Percentiles rank a stretch among this genome's conserved stretches.
Evolutionary conservation across 2,797 vertebrate species (phyloP).

Genomic region (Avahi laniger): DNA sequence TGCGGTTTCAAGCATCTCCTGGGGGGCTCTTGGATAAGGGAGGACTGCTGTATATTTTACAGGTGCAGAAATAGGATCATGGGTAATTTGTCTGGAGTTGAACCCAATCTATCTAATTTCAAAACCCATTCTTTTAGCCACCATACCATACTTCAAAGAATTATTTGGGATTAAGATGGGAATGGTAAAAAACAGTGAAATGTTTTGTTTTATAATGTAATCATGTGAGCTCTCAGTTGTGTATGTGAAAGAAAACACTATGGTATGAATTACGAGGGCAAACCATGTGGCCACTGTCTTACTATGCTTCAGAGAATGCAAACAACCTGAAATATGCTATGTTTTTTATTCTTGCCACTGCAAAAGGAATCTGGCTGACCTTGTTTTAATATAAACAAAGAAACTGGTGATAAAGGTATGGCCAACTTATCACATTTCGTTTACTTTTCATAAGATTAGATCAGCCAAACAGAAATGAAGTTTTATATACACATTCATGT

Average conservation of each 20-base stretch:
- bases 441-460: conserved; percentile 3
- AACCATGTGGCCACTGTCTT: not conserved
- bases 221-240: not conserved
- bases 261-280: not conserved
- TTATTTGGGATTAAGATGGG: not conserved
- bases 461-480: conserved; percentile 26
- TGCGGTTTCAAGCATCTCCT: not conserved
- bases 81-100: not conserved
- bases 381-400: conserved; percentile 58
- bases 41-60: not conserved
- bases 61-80: not conserved
- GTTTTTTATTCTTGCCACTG: not conserved
- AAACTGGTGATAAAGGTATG: not conserved
- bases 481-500: not conserved
- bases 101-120: not conserved
- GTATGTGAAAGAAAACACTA: not conserved
- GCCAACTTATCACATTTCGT: not conserved
- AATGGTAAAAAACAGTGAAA: not conserved
- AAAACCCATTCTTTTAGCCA: conserved; percentile 1
- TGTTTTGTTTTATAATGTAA: not conserved
- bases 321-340: not conserved
- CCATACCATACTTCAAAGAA: not conserved
- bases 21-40: not conserved
- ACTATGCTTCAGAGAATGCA: not conserved
- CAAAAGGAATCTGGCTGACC: conserved; percentile 26